Evolutionary conservation across 2,113 vertebrate genomes (phyloP).

Genomic region (Bufo bufo): DNA sequence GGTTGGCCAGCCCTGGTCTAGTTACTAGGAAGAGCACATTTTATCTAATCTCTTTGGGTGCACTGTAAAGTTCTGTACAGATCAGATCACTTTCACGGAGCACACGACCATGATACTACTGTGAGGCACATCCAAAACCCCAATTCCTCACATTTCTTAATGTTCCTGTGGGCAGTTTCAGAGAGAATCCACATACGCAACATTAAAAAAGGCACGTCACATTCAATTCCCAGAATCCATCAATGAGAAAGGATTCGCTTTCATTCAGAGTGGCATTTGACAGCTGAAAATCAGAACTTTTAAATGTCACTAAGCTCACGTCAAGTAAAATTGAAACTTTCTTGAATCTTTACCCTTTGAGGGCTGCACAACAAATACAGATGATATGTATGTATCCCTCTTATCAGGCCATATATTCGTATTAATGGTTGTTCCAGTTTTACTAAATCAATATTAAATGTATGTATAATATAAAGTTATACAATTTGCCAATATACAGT

Average conservation of each 20-base stretch:
- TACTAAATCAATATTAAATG: not conserved
- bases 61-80: not conserved
- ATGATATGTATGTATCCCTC: not conserved
- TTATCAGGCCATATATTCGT: not conserved
- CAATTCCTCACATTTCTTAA: constrained; percentile 3
- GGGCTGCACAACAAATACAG: not conserved
- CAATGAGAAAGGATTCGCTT: constrained; percentile 46
- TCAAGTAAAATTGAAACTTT: constrained; percentile 55
- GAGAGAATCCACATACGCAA: constrained; percentile 27
- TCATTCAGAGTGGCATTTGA: constrained; percentile 58
- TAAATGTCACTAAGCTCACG: constrained; percentile 58
- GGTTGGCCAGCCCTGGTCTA: not conserved
- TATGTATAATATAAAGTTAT: not conserved
- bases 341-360: constrained; percentile 52
- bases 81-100: not conserved
- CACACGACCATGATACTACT: constrained; percentile 8
- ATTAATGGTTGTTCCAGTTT: not conserved
- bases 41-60: not conserved
- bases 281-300: constrained; percentile 58
- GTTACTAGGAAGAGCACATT: not conserved
- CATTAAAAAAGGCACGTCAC: constrained; percentile 57
- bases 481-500: not conserved
- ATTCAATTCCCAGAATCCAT: constrained; percentile 50
- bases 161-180: constrained; percentile 55
- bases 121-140: constrained; percentile 11